Base-by-base conservation (phyloP, 1,140 invertebrate genomes). In the Orchesella cincta region DNA sequence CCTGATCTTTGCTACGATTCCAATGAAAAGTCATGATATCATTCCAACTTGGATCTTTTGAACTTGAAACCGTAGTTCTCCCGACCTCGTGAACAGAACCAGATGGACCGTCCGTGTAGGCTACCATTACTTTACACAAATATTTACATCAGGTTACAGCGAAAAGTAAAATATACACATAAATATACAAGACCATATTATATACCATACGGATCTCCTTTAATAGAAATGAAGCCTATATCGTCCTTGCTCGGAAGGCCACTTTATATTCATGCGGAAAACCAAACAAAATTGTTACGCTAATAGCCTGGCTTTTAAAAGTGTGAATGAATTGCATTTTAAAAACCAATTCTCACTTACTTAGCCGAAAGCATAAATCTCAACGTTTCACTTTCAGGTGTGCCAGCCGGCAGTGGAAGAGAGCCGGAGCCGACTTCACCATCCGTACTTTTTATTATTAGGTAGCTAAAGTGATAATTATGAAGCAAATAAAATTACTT, bases 201-300 rank as follows among this genome's bases (percentile, higher is more conserved):
- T 51, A 35, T 73, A 73, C 76, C 76, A 62, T 77, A 77, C 1
- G 76, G 76, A 31, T 77, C 76, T 20, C 76, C 73, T n/a, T 35
- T 77, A 14, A 70, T 71, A 35, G 70, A 51, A 62, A 77, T 73
- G 33, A 77, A 77, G 18, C 76, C 76, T 3, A 77, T 34, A 73
- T 77, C 76, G 54, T 77, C 76, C 70, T 77, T 77, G 28, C 70
- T 73, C 39, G 76, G 76, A 26, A 77, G 71, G 20, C 26, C 34
- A n/a, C 12, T 77, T 57, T n/a, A n/a, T n/a, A n/a, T n/a, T n/a
- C n/a, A n/a, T n/a, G n/a, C n/a, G n/a, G n/a, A n/a, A n/a, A n/a
- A n/a, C n/a, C n/a, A n/a, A n/a, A n/a, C n/a, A n/a, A n/a, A n/a
- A n/a, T n/a, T n/a, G n/a, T n/a, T n/a, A n/a, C n/a, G n/a, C n/a